Evolutionary conservation across 1,140 invertebrate species (phyloP).

Genomic region (Asbolus verrucosus): DNA sequence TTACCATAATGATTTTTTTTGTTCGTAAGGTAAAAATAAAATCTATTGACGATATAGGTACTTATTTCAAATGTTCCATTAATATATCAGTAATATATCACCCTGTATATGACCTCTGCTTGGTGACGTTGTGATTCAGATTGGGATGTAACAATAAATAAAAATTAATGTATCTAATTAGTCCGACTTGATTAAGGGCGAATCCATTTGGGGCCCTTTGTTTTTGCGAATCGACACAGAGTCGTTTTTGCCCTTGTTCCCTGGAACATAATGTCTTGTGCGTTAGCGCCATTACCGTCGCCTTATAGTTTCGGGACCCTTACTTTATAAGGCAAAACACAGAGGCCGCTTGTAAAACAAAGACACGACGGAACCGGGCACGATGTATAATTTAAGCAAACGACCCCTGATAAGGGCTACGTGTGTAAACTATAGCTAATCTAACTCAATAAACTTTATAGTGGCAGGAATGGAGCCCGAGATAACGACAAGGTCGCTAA

Average conservation of each 20-base stretch:
- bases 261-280: slow-evolving; percentile 41
- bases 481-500: slow-evolving; percentile 65
- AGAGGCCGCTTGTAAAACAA: slow-evolving; percentile 55
- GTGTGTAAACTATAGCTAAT: slow-evolving; percentile 66
- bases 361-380: slow-evolving; percentile 55
- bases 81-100: too few species aligned
- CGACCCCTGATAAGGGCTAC: slow-evolving; percentile 64
- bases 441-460: slow-evolving; percentile 67
- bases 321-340: slow-evolving; percentile 55
- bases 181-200: neutral
- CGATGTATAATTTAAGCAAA: slow-evolving; percentile 60
- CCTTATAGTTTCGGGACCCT: slow-evolving; percentile 49
- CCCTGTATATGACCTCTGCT: too few species aligned
- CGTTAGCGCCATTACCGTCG: slow-evolving; percentile 47
- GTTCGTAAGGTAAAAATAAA: too few species aligned
- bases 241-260: slow-evolving; percentile 33
- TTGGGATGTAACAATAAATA: too few species aligned
- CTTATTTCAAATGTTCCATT: too few species aligned
- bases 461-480: slow-evolving; percentile 65
- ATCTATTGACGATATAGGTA: too few species aligned
- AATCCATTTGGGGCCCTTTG: slow-evolving; percentile 8
- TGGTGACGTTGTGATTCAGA: too few species aligned
- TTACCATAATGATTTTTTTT: too few species aligned
- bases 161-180: neutral
- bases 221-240: slow-evolving; percentile 37